These are phyloP conservation scores for Amphibalanus amphitrite DNA, from an alignment of 1,140 invertebrate species.

Conservation along the genomic window DNA sequence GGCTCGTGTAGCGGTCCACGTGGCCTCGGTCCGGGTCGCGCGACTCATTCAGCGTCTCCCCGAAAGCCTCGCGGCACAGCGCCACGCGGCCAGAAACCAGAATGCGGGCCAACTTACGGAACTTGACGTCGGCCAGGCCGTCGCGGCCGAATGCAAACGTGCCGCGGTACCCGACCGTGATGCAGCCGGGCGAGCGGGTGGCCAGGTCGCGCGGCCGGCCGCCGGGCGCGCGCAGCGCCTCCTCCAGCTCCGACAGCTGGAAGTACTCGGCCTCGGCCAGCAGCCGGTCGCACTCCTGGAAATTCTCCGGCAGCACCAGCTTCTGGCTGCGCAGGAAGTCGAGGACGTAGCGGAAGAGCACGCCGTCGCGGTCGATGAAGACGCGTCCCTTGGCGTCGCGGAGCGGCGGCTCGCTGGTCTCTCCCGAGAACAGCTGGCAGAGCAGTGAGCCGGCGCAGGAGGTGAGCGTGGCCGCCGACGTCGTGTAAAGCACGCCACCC, in stretches of 20 bases:
- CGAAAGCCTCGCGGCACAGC: slow-evolving; percentile 82
- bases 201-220: slow-evolving; percentile 12
- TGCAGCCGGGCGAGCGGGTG: slow-evolving; percentile 42
- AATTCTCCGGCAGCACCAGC: slow-evolving; percentile 83
- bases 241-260: slow-evolving; percentile 48
- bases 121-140: slow-evolving; percentile 94
- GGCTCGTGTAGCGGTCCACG: slow-evolving; percentile 79
- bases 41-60: slow-evolving; percentile 92
- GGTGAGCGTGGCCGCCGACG: slow-evolving; percentile 52
- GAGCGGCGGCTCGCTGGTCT: slow-evolving; percentile 27
- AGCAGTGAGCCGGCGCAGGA: slow-evolving; percentile 53
- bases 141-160: slow-evolving; percentile 97
- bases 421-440: slow-evolving; percentile 48
- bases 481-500: slow-evolving; percentile 78
- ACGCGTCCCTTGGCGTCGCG: slow-evolving; percentile 77
- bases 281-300: slow-evolving; percentile 81
- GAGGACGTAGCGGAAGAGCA: slow-evolving; percentile 92
- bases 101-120: slow-evolving; percentile 90
- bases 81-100: slow-evolving; percentile 86
- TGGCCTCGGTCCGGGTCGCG: slow-evolving; percentile 88
- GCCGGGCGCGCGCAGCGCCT: slow-evolving; percentile 19
- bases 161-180: slow-evolving; percentile 93
- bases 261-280: slow-evolving; percentile 78
- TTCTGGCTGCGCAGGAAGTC: slow-evolving; percentile 84
- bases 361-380: slow-evolving; percentile 93